Percentiles rank a stretch among this genome's conserved stretches.
Conservation (phyloP, 2,888 invertebrate species). For the Amiota minor region DNA sequence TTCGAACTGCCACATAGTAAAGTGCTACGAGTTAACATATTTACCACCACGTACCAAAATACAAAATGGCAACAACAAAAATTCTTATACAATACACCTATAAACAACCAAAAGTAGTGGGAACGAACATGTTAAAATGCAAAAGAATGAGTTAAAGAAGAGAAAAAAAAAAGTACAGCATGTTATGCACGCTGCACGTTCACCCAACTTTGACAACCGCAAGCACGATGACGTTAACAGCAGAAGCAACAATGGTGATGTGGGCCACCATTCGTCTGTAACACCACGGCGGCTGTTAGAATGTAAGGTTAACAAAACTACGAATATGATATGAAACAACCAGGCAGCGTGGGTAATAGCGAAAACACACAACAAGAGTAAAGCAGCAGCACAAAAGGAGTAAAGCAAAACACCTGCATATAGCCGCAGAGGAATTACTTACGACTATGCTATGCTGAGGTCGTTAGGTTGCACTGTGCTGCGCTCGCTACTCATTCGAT, state of each 20-base stretch:
- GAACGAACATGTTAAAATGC: constrained; percentile 24
- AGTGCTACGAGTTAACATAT: constrained; percentile 35
- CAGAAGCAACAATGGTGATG: neutral
- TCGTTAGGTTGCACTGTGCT: neutral
- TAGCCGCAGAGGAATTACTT: constrained; percentile 64
- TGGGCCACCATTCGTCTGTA: neutral
- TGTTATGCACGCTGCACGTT: too few species aligned
- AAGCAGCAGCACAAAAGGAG: constrained; percentile 1
- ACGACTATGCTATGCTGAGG: constrained; percentile 62
- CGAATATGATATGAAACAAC: too few species aligned
- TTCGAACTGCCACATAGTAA: constrained; percentile 58
- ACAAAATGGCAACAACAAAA: constrained; percentile 11
- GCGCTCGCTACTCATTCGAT: too few species aligned
- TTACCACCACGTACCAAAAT: neutral
- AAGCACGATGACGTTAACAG: constrained; percentile 33
- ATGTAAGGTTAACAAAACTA: neutral
- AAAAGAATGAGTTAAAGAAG: constrained; percentile 1
- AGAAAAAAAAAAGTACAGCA: neutral
- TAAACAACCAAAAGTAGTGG: too few species aligned
- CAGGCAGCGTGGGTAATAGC: neutral
- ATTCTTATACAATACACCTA: too few species aligned
- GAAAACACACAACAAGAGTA: neutral
- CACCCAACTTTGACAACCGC: constrained; percentile 41
- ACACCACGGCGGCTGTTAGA: too few species aligned
- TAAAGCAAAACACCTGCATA: constrained; percentile 31